Conservation (phyloP, 1,140 invertebrate species). For the Drosophila eugracilis region DNA sequence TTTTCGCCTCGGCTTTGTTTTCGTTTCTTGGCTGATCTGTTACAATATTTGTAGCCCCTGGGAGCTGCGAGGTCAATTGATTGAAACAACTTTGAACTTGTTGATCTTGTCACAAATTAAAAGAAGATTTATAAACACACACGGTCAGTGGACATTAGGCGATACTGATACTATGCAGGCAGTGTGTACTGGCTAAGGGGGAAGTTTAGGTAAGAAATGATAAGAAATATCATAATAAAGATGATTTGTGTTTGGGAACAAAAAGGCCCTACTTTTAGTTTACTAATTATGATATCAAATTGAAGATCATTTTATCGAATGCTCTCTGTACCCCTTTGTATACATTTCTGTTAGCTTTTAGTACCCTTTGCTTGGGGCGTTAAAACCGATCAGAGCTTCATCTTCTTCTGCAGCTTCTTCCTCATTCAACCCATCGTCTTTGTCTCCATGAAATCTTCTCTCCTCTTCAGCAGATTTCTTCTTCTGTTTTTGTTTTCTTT, state of each 20-base stretch:
- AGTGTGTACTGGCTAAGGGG: constrained; percentile 18
- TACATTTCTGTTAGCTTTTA: constrained; percentile 47
- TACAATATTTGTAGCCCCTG: constrained; percentile 80
- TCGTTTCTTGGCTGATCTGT: constrained; percentile 66
- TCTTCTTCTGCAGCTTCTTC: constrained; percentile 36
- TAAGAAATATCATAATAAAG: too few relatives aligned
- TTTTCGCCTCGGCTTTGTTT: constrained; percentile 26
- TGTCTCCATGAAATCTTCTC: constrained; percentile 55
- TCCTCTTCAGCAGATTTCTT: constrained; percentile 22
- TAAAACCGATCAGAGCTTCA: constrained; percentile 47
- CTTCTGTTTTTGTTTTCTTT: constrained; percentile 41
- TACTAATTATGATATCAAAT: too few relatives aligned
- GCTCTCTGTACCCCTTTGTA: too few relatives aligned
- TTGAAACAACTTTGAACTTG: constrained; percentile 85
- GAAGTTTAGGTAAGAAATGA: background rate
- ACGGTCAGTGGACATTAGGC: constrained; percentile 33
- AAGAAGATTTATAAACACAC: constrained; percentile 82
- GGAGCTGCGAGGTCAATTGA: constrained; percentile 84
- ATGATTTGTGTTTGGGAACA: too few relatives aligned
- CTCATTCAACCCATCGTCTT: constrained; percentile 26
- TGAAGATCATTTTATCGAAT: background rate
- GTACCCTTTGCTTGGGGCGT: constrained; percentile 44
- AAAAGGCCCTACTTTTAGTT: too few relatives aligned
- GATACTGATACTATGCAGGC: constrained; percentile 29
- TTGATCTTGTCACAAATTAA: constrained; percentile 85